Percentiles rank a stretch among this genome's conserved stretches.
phyloP scores from a whole-genome alignment of 2,888 invertebrate species.

The Luperina nickerlii region DNA sequence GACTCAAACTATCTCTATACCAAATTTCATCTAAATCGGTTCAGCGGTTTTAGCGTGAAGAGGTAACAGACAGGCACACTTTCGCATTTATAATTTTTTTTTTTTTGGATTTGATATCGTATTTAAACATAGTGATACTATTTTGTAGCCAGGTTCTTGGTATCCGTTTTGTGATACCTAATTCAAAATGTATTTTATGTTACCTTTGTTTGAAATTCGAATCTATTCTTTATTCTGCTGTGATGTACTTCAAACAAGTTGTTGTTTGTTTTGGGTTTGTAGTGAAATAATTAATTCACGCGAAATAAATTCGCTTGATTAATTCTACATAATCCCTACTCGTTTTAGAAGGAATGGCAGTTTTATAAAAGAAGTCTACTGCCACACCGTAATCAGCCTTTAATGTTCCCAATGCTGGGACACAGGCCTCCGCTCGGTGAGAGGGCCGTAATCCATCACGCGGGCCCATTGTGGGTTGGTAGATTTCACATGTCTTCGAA shows the following conservation, averaged over 20 bases:
- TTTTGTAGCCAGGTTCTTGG: neutral
- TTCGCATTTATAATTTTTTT: no score
- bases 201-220: neutral
- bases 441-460: no score
- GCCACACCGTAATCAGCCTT: no score
- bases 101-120: neutral
- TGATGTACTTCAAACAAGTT: neutral
- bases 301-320: neutral
- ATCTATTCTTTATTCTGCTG: neutral
- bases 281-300: neutral
- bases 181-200: neutral
- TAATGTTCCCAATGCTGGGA: no score
- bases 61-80: no score
- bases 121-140: neutral
- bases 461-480: no score
- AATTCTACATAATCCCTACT: neutral
- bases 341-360: neutral
- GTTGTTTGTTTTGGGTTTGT: neutral
- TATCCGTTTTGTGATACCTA: neutral
- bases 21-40: no score
- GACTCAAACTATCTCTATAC: no score
- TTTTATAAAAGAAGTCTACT: neutral
- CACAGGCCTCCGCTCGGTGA: no score
- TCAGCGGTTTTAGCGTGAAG: no score
- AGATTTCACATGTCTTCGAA: no score